phyloP scores from a whole-genome alignment of 2,888 invertebrate species.

The Imbricaverruca yamaguchii region DNA sequence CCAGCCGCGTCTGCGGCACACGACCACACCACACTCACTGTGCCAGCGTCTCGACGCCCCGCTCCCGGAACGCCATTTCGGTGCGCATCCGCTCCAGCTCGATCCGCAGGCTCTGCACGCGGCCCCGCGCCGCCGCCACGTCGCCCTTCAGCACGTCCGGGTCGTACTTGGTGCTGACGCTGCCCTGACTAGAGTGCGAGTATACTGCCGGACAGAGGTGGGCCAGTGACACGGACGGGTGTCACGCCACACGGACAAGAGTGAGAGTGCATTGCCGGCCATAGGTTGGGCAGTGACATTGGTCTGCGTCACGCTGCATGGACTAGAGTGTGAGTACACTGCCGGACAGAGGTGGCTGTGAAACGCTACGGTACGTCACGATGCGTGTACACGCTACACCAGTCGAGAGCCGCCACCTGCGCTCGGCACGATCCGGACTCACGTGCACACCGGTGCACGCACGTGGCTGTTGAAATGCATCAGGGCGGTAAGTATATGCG shows the following conservation, averaged over 20 bases:
- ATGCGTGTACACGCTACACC: too few species aligned
- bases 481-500: too few species aligned
- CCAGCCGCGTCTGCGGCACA: too few species aligned
- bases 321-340: conserved; percentile 17
- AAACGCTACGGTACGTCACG: too few species aligned
- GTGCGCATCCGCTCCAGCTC: conserved; percentile 85
- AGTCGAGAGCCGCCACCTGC: too few species aligned
- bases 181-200: conserved; percentile 19
- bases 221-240: too few species aligned
- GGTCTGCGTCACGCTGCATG: not conserved
- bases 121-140: conserved; percentile 76
- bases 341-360: not conserved
- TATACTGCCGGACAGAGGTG: not conserved
- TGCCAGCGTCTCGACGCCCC: conserved; percentile 83
- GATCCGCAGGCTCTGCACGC: conserved; percentile 78
- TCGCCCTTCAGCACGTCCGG: conserved; percentile 88
- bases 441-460: too few species aligned
- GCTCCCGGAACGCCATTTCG: conserved; percentile 83
- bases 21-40: conserved; percentile 56
- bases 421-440: too few species aligned
- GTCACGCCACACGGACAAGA: too few species aligned
- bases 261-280: too few species aligned
- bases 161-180: conserved; percentile 54
- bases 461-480: too few species aligned
- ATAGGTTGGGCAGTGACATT: too few species aligned